Evolutionary conservation across 2,797 vertebrate genomes (phyloP).

Genomic region (Artibeus lituratus): DNA sequence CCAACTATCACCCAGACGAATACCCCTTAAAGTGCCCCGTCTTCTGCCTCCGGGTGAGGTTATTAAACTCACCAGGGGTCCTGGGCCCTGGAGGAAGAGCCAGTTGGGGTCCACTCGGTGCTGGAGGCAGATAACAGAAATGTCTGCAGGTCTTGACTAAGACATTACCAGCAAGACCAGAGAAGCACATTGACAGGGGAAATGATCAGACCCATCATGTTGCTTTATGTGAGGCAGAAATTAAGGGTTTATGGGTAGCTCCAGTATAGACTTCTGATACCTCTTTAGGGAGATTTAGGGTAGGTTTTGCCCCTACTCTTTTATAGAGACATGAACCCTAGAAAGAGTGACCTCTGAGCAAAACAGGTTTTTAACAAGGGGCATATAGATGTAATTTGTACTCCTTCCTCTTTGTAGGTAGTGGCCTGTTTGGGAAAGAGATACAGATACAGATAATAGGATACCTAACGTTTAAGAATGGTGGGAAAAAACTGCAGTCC

Average conservation of each 20-base stretch:
- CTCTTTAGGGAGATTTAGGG: not conserved
- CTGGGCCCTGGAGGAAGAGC: not conserved
- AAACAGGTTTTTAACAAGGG: not conserved
- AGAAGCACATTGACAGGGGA: not conserved
- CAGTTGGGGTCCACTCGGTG: not conserved
- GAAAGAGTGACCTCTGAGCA: not conserved
- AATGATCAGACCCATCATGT: not conserved
- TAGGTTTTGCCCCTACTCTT: not conserved
- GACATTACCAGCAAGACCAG: not conserved
- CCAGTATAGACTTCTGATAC: not conserved
- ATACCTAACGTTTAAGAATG: not conserved
- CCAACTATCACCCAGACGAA: not conserved
- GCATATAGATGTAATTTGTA: not conserved
- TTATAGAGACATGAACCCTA: not conserved
- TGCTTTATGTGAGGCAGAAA: not conserved
- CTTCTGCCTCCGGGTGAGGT: not conserved
- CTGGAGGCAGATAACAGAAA: not conserved
- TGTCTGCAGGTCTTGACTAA: not conserved
- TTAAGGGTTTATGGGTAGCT: not conserved
- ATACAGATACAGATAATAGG: not conserved
- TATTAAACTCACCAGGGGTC: not conserved
- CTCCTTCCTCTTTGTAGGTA: not conserved
- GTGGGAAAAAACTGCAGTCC: not conserved
- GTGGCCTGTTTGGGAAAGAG: not conserved
- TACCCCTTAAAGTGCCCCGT: not conserved